Evolutionary conservation across 35 echinoderm and acorn worm genomes (phyloP), one percentile per base, ranked within the genome.

Genomic region (Lytechinus variegatus): DNA sequence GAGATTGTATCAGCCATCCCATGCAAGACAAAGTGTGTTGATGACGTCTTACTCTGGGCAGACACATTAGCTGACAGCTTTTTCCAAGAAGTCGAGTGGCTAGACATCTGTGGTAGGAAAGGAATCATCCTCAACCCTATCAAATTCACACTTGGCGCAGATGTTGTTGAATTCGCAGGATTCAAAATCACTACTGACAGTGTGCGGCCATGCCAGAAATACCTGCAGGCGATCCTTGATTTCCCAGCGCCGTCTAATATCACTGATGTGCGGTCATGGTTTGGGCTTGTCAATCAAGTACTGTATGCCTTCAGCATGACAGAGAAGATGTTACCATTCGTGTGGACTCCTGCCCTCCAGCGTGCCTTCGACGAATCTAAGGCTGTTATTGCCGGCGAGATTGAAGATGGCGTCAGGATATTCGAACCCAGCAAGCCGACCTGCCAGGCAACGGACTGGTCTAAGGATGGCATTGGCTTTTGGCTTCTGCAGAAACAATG

Each of bases 81-180:
- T n/a, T n/a, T 96, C 53, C 96, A 96, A 66, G 96, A 92, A 0
- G 28, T 96, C 27, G 28, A 95, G 10, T 94, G 96, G 61, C 71
- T 94, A 2, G 93, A 96, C 54, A 56, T 89, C n/a, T 96, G 96
- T 89, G 92, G 93, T n/a, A 28, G 93, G 11, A 54, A 96, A 60
- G 93, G 96, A 1, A 94, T 96, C 93, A 96, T 93, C 71, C 93
- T 94, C 6, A 96, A 4, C 60, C 92, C 89, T 71, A 27, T 13
- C 87, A 79, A 96, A 28, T 96, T 93, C 27, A 9, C 21, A 9
- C 6, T 53, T 6, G 54, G 92, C 1, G 54, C n/a, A 27, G 52
- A 27, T n/a, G n/a, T n/a, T 54, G 24, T 56, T 9, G 92, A 93
- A 27, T 54, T 54, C 28, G 52, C 96, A 27, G 96, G 87, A 29